Percentiles rank a stretch among this genome's conserved stretches.
phyloP scores from a whole-genome alignment of 2,797 vertebrate genomes.

The Aeoliscus strigatus region DNA sequence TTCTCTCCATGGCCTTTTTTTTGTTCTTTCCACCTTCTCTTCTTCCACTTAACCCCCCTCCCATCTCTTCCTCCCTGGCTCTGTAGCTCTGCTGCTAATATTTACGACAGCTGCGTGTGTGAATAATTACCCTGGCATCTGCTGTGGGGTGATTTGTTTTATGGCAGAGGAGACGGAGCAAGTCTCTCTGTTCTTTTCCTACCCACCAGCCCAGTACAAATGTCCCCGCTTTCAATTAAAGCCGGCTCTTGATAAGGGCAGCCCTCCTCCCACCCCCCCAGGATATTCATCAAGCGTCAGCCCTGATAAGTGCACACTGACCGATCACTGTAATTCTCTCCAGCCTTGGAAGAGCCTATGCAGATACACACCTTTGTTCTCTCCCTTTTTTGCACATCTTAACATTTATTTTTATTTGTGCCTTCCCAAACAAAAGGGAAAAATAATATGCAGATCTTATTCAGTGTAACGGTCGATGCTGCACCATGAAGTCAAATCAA shows the following conservation, averaged over 20 bases:
- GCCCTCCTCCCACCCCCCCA: conserved; percentile 56
- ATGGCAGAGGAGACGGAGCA: conserved; percentile 42
- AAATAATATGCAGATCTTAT: too few species aligned
- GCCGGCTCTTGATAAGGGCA: conserved; percentile 65
- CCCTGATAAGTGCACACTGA: conserved; percentile 58
- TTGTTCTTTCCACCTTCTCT: conserved; percentile 28
- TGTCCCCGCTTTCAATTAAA: conserved; percentile 76
- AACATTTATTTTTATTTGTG: too few species aligned
- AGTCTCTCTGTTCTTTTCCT: conserved; percentile 32
- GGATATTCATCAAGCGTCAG: conserved; percentile 68
- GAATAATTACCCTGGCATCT: conserved; percentile 79
- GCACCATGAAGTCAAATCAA: too few species aligned
- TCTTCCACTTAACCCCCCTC: conserved; percentile 3
- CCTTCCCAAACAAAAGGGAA: too few species aligned
- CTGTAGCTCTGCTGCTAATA: conserved; percentile 57
- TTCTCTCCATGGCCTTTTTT: too few species aligned
- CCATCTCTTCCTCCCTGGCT: conserved; percentile 8
- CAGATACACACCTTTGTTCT: conserved; percentile 35
- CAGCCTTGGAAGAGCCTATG: conserved; percentile 22
- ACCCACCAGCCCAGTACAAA: conserved; percentile 52
- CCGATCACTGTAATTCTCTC: conserved; percentile 61
- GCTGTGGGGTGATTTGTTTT: conserved; percentile 75
- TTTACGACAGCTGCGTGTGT: conserved; percentile 66
- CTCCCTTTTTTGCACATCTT: conserved; percentile 4
- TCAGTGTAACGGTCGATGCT: too few species aligned